Evolutionary conservation across 2,113 vertebrate genomes (phyloP), one percentile per base, ranked within the genome.

Genomic region (Hippocampus mohnikei): DNA sequence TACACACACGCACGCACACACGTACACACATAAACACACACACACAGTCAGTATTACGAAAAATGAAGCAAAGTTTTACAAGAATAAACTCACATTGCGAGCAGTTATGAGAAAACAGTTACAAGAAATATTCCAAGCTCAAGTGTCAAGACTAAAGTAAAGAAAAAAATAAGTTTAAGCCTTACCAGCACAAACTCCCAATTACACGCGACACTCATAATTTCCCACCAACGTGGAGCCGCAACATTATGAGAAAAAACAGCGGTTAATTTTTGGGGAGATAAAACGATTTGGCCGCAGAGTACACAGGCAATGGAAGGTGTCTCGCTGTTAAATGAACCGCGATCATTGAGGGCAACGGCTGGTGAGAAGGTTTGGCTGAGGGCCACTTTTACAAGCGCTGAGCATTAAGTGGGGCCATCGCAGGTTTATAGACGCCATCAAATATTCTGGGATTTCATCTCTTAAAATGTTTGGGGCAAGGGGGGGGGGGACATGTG

Each of bases 371-470:
- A 52, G 27, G 4, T 67, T 67, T 52, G 65, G 65, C 15, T 13
- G 48, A 50, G 46, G 18, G 65, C 65, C 65, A 67, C 25, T 37
- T 67, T 48, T 67, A 29, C 65, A 52, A 67, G 64, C 46, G 20
- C 18, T 29, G 29, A 20, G 9, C 64, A 50, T 66, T 66, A 50
- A 59, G 64, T 16, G 15, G 46, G 64, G 64, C 44, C 64, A 33
- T 29, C 11, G 18, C 64, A 33, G 64, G 64, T 66, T 66, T 50
- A 66, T 50, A 29, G 65, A 37, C 27, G 21, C 48, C 46, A 40
- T 67, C 29, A 52, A 53, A 52, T 67, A 53, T 37, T 53, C 66
- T 37, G 9, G 3, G 27, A 67, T 52, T 67, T 37, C 10, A 67
- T n/a, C 23, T 67, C 46, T 67, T 67, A 37, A 53, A 67, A 67